A percentile compares a stretch with the other conserved stretches of the same genome.
Evolutionary conservation across 2,797 vertebrate species (phyloP).

Genomic region (Phrynocephalus guinanensis): DNA sequence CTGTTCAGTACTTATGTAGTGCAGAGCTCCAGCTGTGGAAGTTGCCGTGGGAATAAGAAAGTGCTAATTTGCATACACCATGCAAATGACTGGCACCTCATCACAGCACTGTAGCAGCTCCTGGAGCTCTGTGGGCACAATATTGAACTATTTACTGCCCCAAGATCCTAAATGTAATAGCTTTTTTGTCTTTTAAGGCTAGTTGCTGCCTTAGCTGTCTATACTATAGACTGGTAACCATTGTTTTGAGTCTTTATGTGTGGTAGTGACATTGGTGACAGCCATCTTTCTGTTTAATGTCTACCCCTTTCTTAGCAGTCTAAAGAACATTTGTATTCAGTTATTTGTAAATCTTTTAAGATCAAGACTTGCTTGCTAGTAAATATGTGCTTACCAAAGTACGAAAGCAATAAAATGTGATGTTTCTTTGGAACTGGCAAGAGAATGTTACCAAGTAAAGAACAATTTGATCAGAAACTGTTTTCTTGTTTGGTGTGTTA

Average conservation of each 20-base stretch:
- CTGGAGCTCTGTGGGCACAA: no score
- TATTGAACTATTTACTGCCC: no score
- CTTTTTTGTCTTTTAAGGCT: neutral
- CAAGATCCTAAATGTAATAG: neutral
- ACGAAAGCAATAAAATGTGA: conserved; percentile 74
- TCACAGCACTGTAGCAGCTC: no score
- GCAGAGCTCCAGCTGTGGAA: no score
- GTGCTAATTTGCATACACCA: no score
- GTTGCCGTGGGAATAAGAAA: no score
- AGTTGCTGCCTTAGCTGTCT: neutral
- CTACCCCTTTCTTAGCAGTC: conserved; percentile 35
- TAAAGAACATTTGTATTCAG: conserved; percentile 23
- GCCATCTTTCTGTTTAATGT: conserved; percentile 6
- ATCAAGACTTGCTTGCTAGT: conserved; percentile 48
- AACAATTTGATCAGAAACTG: conserved; percentile 34
- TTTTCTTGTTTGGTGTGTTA: neutral
- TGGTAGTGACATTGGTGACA: neutral
- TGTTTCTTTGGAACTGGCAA: conserved; percentile 56
- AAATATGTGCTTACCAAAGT: conserved; percentile 39
- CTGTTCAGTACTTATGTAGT: no score
- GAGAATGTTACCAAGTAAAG: conserved; percentile 77
- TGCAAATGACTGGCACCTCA: no score
- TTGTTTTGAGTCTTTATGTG: conserved; percentile 11
- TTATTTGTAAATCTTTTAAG: conserved; percentile 63
- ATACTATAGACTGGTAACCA: neutral